These are phyloP conservation scores for Zygaena filipendulae DNA, from an alignment of 2,888 invertebrate species.

Conservation along the genomic window DNA sequence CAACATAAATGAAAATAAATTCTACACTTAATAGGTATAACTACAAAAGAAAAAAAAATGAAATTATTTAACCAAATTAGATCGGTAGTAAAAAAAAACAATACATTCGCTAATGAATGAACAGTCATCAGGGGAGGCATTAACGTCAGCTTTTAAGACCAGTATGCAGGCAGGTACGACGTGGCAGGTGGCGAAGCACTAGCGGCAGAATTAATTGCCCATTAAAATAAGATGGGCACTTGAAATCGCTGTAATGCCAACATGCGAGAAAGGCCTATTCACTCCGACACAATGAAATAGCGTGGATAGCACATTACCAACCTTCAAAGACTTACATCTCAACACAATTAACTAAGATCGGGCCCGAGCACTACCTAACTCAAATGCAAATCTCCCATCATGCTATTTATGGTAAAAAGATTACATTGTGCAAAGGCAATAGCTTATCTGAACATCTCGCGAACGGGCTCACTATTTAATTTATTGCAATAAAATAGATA, in stretches of 20 bases:
- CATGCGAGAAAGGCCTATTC: conserved; percentile 32
- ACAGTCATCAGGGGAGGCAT: no score
- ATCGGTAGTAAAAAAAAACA: no score
- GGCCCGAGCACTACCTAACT: conserved; percentile 35
- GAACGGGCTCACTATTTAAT: conserved; percentile 55
- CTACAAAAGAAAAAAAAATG: no score
- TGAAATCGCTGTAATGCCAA: conserved; percentile 33
- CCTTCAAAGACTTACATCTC: conserved; percentile 26
- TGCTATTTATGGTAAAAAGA: conserved; percentile 61
- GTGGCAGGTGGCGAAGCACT: conserved; percentile 31
- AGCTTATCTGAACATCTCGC: conserved; percentile 54
- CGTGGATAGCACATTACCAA: conserved; percentile 49
- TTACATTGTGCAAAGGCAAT: conserved; percentile 58
- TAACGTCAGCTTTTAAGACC: no score
- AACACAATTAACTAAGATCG: conserved; percentile 49
- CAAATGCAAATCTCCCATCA: conserved; percentile 60
- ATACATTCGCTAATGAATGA: no score
- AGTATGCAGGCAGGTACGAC: neutral
- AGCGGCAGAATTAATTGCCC: conserved; percentile 41
- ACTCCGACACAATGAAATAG: conserved; percentile 55
- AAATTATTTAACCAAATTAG: no score
- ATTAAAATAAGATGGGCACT: conserved; percentile 46
- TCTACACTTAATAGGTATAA: no score
- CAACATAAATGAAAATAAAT: no score
- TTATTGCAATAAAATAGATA: conserved; percentile 64